Conservation (phyloP, 2,113 vertebrate species). For the Gymnorhina tibicen region DNA sequence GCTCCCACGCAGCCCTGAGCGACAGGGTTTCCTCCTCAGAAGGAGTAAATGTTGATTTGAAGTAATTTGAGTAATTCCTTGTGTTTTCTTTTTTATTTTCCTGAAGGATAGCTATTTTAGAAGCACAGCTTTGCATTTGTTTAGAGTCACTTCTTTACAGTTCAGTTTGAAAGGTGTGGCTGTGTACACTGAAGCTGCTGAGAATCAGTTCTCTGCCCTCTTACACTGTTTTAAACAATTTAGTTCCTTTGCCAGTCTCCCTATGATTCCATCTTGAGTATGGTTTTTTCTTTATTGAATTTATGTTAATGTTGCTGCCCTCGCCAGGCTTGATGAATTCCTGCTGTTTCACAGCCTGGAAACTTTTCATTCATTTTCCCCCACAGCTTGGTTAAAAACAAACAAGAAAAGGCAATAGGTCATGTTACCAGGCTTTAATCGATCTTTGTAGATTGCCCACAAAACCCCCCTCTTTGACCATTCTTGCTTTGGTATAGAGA, state of each 20-base stretch:
- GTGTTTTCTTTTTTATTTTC: neutral
- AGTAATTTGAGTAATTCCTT: neutral
- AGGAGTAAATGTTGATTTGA: neutral
- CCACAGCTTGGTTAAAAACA: neutral
- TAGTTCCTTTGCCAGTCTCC: neutral
- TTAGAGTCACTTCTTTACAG: neutral
- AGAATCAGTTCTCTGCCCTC: neutral
- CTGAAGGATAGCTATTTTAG: neutral
- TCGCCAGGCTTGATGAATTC: neutral
- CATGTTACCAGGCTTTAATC: neutral
- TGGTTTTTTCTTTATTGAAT: neutral
- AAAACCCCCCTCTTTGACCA: neutral
- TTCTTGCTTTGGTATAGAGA: neutral
- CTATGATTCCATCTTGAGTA: neutral
- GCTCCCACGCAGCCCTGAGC: accelerated
- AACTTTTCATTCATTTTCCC: neutral
- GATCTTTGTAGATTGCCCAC: neutral
- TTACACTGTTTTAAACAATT: neutral
- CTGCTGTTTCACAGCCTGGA: neutral
- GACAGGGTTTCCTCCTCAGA: neutral
- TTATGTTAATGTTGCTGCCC: neutral
- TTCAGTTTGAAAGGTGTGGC: no score
- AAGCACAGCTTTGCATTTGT: neutral
- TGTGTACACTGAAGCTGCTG: neutral
- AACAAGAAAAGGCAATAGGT: neutral